A percentile compares a stretch with the other conserved stretches of the same genome.
Evolutionary conservation across 2,888 invertebrate species (phyloP).

Genomic region (Plusia festucae): DNA sequence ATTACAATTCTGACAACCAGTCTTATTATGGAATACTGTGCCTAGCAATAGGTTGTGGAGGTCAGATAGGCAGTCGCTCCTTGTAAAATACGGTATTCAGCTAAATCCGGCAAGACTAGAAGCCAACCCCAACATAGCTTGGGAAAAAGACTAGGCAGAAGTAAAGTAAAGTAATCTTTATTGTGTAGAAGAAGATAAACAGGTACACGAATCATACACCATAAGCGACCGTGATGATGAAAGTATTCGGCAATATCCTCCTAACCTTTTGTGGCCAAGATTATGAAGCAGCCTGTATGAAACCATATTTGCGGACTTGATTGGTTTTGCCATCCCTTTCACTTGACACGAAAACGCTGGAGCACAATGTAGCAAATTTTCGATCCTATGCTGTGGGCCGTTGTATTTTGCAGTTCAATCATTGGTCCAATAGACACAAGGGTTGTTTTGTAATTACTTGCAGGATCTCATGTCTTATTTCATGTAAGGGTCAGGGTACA

Average conservation of each 20-base stretch:
- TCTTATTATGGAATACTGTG: no score
- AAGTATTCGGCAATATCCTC: background rate
- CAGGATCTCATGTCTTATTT: background rate
- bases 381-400: background rate
- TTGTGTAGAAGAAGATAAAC: no score
- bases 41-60: no score
- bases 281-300: constrained; percentile 2
- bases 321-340: constrained; percentile 4
- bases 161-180: no score
- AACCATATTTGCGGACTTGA: constrained; percentile 4
- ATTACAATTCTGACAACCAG: no score
- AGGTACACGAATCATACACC: no score
- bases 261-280: background rate
- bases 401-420: background rate
- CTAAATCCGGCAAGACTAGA: no score
- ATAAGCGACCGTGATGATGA: background rate
- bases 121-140: no score
- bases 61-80: no score
- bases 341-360: constrained; percentile 4
- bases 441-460: background rate
- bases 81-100: no score
- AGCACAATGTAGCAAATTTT: constrained; percentile 3
- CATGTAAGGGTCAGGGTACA: background rate
- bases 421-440: background rate
- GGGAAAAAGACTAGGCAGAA: no score